phyloP scores from a whole-genome alignment of 2,113 vertebrate genomes.

The Ariopsis seemanni region DNA sequence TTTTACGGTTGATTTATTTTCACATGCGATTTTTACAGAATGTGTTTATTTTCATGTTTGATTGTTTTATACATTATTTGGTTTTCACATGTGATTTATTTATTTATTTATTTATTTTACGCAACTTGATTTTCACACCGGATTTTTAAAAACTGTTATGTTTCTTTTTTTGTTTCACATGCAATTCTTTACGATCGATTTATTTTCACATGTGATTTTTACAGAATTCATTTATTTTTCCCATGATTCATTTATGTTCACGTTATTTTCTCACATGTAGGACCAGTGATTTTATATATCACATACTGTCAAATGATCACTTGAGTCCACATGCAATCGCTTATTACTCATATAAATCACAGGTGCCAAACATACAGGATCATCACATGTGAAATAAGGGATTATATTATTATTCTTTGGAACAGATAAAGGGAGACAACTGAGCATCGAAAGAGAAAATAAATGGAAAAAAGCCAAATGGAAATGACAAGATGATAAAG shows the following conservation, averaged over 20 bases:
- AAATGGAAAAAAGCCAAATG: not conserved
- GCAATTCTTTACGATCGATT: not conserved
- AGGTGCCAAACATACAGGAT: not conserved
- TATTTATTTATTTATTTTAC: not conserved
- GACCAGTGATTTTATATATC: not conserved
- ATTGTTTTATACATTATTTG: not conserved
- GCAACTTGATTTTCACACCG: not conserved
- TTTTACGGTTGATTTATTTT: too few species aligned
- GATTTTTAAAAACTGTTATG: not conserved
- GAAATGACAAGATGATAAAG: too few species aligned
- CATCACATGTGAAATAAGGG: not conserved
- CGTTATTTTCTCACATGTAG: too few species aligned
- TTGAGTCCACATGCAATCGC: not conserved
- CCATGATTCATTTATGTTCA: too few species aligned
- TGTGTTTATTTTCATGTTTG: too few species aligned
- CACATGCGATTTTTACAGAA: not conserved
- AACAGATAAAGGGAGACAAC: not conserved
- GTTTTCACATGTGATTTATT: not conserved
- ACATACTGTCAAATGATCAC: not conserved
- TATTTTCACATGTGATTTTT: not conserved
- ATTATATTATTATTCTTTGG: not conserved
- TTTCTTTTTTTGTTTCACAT: not conserved
- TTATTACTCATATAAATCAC: not conserved
- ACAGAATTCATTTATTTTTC: too few species aligned
- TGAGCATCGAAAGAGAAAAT: not conserved